Percentiles rank a stretch among this genome's conserved stretches.
Evolutionary conservation across 2,113 vertebrate species (phyloP).

Genomic region (Podarcis muralis): DNA sequence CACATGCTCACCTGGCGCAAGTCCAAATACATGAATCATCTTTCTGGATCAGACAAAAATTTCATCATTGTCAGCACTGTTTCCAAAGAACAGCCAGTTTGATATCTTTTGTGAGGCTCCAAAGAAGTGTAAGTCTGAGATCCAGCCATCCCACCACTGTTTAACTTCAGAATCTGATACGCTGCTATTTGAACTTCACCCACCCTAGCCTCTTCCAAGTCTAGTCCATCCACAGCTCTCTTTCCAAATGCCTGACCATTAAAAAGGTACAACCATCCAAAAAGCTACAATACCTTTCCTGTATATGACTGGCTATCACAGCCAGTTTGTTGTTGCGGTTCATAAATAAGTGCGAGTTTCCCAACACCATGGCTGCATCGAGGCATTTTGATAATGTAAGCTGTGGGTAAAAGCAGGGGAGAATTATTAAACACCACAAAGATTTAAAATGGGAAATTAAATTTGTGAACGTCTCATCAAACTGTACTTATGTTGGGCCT

Average conservation of each 20-base stretch:
- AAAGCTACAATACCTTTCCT: constrained; percentile 84
- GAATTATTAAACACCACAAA: not conserved
- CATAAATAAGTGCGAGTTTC: constrained; percentile 93
- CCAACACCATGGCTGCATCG: constrained; percentile 92
- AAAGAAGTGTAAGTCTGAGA: not conserved
- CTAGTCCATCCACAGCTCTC: too few species aligned
- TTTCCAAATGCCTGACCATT: too few species aligned
- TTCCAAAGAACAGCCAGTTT: not conserved
- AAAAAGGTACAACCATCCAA: not conserved
- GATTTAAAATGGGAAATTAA: not conserved
- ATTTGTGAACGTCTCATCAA: not conserved
- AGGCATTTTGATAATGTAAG: constrained; percentile 93
- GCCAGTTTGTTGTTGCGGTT: constrained; percentile 89
- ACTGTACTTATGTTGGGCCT: not conserved
- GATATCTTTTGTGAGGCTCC: not conserved
- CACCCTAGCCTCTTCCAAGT: not conserved
- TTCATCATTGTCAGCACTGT: not conserved
- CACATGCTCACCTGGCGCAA: not conserved
- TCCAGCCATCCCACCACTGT: not conserved
- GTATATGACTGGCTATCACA: constrained; percentile 92
- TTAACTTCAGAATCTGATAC: not conserved
- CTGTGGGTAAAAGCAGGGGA: constrained; percentile 61
- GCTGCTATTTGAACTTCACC: not conserved
- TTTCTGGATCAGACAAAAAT: not conserved
- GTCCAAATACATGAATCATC: not conserved